These are phyloP conservation scores for Sorex fumeus DNA, from an alignment of 2,113 vertebrate species.

Conservation along the genomic window DNA sequence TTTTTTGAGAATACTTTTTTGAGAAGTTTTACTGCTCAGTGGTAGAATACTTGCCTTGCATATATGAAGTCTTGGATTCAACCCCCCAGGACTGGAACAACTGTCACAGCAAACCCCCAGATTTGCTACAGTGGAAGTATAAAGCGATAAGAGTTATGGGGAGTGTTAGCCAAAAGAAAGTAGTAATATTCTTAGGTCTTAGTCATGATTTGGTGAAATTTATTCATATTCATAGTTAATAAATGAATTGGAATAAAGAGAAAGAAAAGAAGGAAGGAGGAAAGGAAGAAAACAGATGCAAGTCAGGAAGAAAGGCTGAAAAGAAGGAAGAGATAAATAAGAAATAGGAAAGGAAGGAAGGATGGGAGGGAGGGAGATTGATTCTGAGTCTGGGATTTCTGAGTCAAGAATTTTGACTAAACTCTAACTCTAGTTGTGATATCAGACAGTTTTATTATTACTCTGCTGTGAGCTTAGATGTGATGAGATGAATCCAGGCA, in stretches of 20 bases:
- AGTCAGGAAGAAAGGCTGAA: too few relatives aligned
- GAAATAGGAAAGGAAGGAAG: too few relatives aligned
- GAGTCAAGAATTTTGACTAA: not conserved
- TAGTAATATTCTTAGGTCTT: not conserved
- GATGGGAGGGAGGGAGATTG: not conserved
- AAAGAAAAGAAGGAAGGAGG: not conserved
- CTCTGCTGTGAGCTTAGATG: not conserved
- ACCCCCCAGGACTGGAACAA: too few relatives aligned
- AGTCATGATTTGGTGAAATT: not conserved
- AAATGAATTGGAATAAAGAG: not conserved
- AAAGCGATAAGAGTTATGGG: too few relatives aligned
- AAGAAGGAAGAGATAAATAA: too few relatives aligned
- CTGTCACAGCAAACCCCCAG: too few relatives aligned
- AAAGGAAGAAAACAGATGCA: too few relatives aligned
- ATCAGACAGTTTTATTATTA: not conserved
- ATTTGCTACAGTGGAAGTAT: too few relatives aligned
- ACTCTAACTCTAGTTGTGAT: not conserved
- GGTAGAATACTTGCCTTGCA: too few relatives aligned
- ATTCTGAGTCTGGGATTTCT: not conserved
- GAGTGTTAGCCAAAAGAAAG: not conserved
- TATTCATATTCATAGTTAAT: not conserved
- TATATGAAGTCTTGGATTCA: too few relatives aligned
- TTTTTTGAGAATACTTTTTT: too few relatives aligned
- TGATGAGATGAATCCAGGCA: accelerated
- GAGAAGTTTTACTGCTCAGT: too few relatives aligned